A percentile compares a stretch with the other conserved stretches of the same genome.
Evolutionary conservation across 1,140 invertebrate species (phyloP).

Genomic region (Dysdera silvatica): DNA sequence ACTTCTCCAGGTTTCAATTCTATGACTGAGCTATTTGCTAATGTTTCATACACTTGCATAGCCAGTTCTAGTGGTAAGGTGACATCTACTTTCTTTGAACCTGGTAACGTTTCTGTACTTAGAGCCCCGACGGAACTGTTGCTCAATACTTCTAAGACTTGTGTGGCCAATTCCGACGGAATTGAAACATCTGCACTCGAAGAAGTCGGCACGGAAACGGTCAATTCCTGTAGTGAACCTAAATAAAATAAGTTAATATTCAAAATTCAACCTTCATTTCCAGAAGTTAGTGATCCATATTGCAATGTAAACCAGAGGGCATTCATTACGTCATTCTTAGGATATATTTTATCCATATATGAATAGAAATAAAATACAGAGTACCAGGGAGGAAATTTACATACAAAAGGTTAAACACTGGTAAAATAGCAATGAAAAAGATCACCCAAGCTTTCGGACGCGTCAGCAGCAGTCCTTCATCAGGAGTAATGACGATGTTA

Average conservation of each 20-base stretch:
- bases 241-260: not conserved
- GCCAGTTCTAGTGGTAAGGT: constrained; percentile 15
- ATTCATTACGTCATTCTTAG: too few relatives aligned
- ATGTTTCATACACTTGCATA: constrained; percentile 20
- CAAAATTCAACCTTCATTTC: not conserved
- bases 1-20: constrained; percentile 17
- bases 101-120: constrained; percentile 17
- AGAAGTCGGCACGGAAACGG: not conserved
- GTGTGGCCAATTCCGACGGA: constrained; percentile 21
- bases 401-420: too few relatives aligned
- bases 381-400: too few relatives aligned
- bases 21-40: not conserved
- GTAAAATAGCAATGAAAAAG: too few relatives aligned
- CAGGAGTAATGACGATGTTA: too few relatives aligned
- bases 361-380: too few relatives aligned
- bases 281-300: too few relatives aligned
- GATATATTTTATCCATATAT: too few relatives aligned
- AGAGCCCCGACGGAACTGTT: constrained; percentile 1
- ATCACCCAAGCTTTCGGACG: too few relatives aligned
- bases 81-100: constrained; percentile 7
- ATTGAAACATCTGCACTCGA: constrained; percentile 15
- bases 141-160: constrained; percentile 21
- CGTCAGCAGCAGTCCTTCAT: too few relatives aligned
- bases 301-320: too few relatives aligned
- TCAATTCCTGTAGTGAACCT: constrained; percentile 23